phyloP scores from a whole-genome alignment of 2,113 vertebrate genomes.

The Hyla sarda region DNA sequence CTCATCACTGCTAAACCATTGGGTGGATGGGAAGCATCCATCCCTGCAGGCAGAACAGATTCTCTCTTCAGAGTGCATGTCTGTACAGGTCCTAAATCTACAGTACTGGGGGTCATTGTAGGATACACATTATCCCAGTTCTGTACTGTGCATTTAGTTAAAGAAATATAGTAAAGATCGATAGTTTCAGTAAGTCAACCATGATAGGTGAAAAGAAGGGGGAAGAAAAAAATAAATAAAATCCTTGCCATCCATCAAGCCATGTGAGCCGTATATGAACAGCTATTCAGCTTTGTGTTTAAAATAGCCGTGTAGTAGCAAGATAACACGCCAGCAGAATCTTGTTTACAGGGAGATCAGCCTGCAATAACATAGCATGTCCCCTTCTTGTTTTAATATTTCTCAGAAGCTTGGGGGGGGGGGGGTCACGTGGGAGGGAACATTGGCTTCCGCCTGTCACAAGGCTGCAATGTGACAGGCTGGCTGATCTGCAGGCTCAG shows the following conservation, averaged over 20 bases:
- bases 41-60: not conserved
- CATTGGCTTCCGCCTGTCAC: conserved; percentile 78
- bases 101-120: not conserved
- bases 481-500: conserved; percentile 73
- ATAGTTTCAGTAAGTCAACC: no score
- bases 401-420: conserved; percentile 73
- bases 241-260: not conserved
- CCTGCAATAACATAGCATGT: conserved; percentile 66
- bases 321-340: not conserved
- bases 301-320: not conserved
- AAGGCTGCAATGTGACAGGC: conserved; percentile 79
- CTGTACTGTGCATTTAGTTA: no score
- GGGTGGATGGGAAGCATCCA: not conserved
- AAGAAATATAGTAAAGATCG: no score
- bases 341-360: conserved; percentile 60
- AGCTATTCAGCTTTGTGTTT: not conserved
- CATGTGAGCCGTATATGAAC: not conserved
- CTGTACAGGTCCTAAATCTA: not conserved
- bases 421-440: conserved; percentile 68
- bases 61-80: not conserved
- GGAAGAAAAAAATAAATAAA: no score
- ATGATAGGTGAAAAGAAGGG: no score
- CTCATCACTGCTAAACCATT: no score
- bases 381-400: conserved; percentile 71
- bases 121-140: not conserved